Conservation (phyloP, 2,113 vertebrate species). For the Artemisiospiza belli region DNA sequence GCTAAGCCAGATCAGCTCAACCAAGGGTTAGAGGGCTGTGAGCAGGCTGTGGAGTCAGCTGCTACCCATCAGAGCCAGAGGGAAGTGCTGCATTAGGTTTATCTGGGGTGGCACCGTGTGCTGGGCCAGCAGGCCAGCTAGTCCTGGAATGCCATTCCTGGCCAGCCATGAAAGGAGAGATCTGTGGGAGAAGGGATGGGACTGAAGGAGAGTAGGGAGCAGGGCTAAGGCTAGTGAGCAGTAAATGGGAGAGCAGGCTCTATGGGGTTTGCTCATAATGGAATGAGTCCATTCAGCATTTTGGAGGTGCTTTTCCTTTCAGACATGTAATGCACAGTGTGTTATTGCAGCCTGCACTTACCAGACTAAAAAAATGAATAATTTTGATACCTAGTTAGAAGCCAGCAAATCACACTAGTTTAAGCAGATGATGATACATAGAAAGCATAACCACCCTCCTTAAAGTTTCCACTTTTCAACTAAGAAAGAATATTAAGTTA, state of each 20-base stretch:
- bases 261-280: fast-evolving
- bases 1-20: neutral
- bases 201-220: neutral
- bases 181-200: neutral
- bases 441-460: neutral
- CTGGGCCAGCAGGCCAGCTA: neutral
- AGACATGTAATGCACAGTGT: fast-evolving
- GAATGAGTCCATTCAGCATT: neutral
- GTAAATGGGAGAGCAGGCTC: neutral
- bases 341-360: neutral
- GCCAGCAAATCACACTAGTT: neutral
- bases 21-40: neutral
- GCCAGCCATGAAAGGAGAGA: neutral
- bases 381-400: neutral
- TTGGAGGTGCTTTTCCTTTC: neutral
- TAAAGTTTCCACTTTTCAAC: neutral
- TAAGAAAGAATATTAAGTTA: neutral
- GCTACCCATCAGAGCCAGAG: neutral
- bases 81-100: neutral
- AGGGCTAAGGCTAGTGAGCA: neutral
- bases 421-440: neutral
- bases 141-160: neutral
- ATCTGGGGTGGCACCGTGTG: fast-evolving
- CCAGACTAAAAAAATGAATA: neutral
- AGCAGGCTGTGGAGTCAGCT: neutral